A percentile compares a stretch with the other conserved stretches of the same genome.
Conservation (phyloP, 2,888 invertebrate species). For the Luperina nickerlii region DNA sequence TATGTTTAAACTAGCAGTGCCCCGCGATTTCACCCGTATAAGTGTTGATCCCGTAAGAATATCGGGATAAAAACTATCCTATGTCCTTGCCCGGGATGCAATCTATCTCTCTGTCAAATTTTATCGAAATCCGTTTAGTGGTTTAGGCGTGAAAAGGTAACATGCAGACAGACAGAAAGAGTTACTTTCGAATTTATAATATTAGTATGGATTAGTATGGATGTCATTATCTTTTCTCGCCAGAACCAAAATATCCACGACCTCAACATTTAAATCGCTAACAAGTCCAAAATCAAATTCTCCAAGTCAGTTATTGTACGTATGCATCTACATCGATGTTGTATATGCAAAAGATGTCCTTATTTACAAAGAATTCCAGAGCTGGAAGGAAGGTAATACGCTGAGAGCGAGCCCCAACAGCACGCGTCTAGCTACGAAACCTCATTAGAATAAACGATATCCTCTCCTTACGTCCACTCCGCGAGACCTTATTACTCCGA, state of each 20-base stretch:
- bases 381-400: slow-evolving; percentile 71
- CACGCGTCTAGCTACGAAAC: slow-evolving; percentile 79
- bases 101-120: too few species aligned
- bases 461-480: slow-evolving; percentile 90
- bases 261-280: slow-evolving; percentile 7
- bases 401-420: slow-evolving; percentile 75
- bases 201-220: too few species aligned
- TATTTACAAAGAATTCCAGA: slow-evolving; percentile 69
- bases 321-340: slow-evolving; percentile 36
- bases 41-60: too few species aligned
- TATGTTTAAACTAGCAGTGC: neutral
- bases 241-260: neutral
- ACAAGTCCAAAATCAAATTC: slow-evolving; percentile 12
- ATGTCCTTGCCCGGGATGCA: too few species aligned
- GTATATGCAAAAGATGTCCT: slow-evolving; percentile 64
- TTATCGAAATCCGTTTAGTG: too few species aligned
- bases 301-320: slow-evolving; percentile 19
- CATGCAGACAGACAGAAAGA: too few species aligned
- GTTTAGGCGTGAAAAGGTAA: too few species aligned
- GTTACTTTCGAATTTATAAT: too few species aligned
- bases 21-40: too few species aligned
- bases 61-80: too few species aligned
- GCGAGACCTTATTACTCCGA: slow-evolving; percentile 89
- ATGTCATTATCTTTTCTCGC: neutral
- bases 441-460: slow-evolving; percentile 91